Percentiles rank a stretch among this genome's conserved stretches.
These are phyloP conservation scores for Conus betulinus DNA, from an alignment of 1,140 invertebrate genomes.

Conservation along the genomic window DNA sequence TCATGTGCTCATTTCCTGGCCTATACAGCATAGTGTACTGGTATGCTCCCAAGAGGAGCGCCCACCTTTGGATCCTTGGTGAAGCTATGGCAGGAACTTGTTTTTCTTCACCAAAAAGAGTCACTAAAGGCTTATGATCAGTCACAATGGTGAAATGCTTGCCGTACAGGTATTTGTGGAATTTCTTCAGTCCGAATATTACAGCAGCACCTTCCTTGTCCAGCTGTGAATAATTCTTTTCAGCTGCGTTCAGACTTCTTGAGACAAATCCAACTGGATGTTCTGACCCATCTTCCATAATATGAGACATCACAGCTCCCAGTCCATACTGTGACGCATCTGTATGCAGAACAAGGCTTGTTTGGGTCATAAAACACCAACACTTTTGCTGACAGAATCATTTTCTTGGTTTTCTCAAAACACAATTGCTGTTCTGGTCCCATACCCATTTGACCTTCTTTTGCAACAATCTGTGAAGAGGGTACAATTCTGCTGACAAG, in stretches of 20 bases:
- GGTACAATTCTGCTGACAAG: slow-evolving; percentile 38
- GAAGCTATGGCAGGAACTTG: slow-evolving; percentile 58
- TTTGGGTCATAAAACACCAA: slow-evolving; percentile 73
- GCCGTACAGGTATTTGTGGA: slow-evolving; percentile 77
- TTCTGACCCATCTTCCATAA: slow-evolving; percentile 50
- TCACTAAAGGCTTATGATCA: slow-evolving; percentile 76
- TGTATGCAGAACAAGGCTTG: slow-evolving; percentile 73
- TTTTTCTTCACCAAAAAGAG: slow-evolving; percentile 70
- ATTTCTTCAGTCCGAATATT: slow-evolving; percentile 76
- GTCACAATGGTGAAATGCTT: slow-evolving; percentile 74
- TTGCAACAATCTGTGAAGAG: slow-evolving; percentile 47
- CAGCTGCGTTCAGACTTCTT: slow-evolving; percentile 71
- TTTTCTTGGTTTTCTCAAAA: background rate
- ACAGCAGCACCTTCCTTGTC: slow-evolving; percentile 78
- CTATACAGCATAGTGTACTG: too few relatives aligned
- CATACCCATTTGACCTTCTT: slow-evolving; percentile 42
- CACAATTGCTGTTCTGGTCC: background rate
- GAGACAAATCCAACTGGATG: slow-evolving; percentile 76
- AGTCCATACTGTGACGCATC: slow-evolving; percentile 77
- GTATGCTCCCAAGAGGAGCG: too few relatives aligned
- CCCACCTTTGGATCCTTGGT: too few relatives aligned
- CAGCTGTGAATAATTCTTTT: slow-evolving; percentile 78
- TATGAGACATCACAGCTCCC: slow-evolving; percentile 49
- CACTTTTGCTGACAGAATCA: slow-evolving; percentile 47
- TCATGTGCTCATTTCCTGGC: too few relatives aligned